phyloP scores from a whole-genome alignment of 2,797 vertebrate species.

The Enteromius trimaculatus region DNA sequence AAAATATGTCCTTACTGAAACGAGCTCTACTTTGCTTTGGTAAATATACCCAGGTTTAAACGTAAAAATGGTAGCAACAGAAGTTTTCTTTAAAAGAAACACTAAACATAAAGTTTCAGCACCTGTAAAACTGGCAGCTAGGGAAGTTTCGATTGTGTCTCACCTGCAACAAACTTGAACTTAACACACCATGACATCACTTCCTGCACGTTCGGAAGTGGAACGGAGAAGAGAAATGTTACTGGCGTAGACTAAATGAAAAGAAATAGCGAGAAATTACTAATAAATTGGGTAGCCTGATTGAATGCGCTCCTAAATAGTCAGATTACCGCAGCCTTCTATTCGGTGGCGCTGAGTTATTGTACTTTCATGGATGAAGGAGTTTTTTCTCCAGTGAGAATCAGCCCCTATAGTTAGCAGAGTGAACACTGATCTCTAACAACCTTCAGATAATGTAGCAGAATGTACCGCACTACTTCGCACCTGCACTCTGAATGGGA shows the following conservation, averaged over 20 bases:
- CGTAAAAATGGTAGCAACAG: too few relatives aligned
- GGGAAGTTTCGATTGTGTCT: neutral
- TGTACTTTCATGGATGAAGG: conserved; percentile 90
- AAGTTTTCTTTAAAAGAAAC: neutral
- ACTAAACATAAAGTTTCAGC: neutral
- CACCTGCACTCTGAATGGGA: conserved; percentile 99
- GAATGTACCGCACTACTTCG: conserved; percentile 90
- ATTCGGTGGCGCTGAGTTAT: conserved; percentile 87
- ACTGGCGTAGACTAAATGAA: conserved; percentile 44
- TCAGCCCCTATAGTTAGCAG: conserved; percentile 87
- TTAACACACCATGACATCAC: neutral
- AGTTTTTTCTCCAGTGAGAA: conserved; percentile 83
- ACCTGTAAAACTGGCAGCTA: neutral
- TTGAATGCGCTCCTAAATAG: conserved; percentile 53
- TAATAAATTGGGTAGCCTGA: conserved; percentile 56
- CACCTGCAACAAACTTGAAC: neutral
- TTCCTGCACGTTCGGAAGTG: conserved; percentile 26
- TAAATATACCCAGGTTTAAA: neutral
- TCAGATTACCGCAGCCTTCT: conserved; percentile 75
- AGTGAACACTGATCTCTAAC: conserved; percentile 94
- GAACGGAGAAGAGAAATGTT: conserved; percentile 3
- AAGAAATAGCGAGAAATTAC: conserved; percentile 49
- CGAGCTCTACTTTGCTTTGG: neutral
- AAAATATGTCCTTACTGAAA: neutral
- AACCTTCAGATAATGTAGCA: conserved; percentile 94